Conservation (phyloP, 2,888 invertebrate species). For the Punctoribates punctum region DNA sequence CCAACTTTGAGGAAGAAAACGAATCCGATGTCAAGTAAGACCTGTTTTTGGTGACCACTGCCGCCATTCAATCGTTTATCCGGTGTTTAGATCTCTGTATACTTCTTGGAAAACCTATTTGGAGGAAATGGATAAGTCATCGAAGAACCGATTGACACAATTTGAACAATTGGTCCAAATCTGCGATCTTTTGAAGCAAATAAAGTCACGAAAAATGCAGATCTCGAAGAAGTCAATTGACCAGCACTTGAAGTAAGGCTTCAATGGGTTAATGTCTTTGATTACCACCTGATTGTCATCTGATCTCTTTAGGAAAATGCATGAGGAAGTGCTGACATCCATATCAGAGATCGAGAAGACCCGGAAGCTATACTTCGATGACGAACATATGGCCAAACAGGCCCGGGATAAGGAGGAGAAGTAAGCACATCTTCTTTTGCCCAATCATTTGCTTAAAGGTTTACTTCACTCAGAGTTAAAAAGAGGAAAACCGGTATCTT, state of each 20-base stretch:
- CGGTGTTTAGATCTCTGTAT: slow-evolving; percentile 79
- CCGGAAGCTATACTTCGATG: slow-evolving; percentile 90
- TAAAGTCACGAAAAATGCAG: slow-evolving; percentile 51
- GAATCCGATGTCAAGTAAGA: slow-evolving; percentile 43
- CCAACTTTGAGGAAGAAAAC: slow-evolving; percentile 32
- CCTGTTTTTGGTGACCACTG: neutral
- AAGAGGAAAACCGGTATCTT: slow-evolving; percentile 45
- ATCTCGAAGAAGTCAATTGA: slow-evolving; percentile 64
- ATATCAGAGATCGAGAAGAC: slow-evolving; percentile 88
- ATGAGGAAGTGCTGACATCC: slow-evolving; percentile 80
- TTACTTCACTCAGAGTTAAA: slow-evolving; percentile 62
- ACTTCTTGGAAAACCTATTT: slow-evolving; percentile 94
- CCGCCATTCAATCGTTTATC: neutral
- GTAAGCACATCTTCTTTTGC: slow-evolving; percentile 49
- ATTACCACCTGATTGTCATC: neutral
- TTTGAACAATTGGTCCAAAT: slow-evolving; percentile 42
- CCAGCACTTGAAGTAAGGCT: slow-evolving; percentile 66
- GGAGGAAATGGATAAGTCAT: slow-evolving; percentile 90
- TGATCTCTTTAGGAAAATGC: slow-evolving; percentile 61
- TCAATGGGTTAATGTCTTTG: neutral
- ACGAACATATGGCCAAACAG: slow-evolving; percentile 92
- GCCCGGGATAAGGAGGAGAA: slow-evolving; percentile 91
- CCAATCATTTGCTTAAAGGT: slow-evolving; percentile 19
- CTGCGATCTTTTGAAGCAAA: slow-evolving; percentile 41
- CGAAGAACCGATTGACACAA: slow-evolving; percentile 74